A percentile compares a stretch with the other conserved stretches of the same genome.
Evolutionary conservation across 1,140 invertebrate species (phyloP).

Genomic region (Drosophila melanica): DNA sequence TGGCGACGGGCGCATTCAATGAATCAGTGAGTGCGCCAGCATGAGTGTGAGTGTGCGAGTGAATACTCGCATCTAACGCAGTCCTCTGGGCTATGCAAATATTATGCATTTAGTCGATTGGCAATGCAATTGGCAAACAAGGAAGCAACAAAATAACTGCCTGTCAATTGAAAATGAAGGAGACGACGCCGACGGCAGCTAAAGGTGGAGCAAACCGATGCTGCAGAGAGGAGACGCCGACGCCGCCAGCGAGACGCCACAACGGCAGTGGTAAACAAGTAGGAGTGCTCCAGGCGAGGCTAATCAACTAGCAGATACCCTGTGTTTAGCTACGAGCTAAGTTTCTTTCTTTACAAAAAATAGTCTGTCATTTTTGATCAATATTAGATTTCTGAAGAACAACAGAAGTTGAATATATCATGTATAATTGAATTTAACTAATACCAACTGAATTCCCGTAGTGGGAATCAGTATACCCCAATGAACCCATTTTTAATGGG

Average conservation of each 20-base stretch:
- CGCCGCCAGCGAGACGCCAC: conserved; percentile 32
- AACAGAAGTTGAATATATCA: too few relatives aligned
- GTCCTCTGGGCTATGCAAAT: conserved; percentile 58
- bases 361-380: too few relatives aligned
- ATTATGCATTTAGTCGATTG: conserved; percentile 53
- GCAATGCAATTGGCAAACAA: conserved; percentile 73
- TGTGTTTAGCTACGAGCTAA: background rate
- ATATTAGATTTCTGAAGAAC: too few relatives aligned
- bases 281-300: background rate
- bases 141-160: conserved; percentile 53
- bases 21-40: conserved; percentile 51
- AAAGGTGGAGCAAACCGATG: conserved; percentile 42
- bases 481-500: background rate
- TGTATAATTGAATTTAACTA: too few relatives aligned
- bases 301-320: background rate
- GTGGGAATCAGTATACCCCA: background rate
- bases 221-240: conserved; percentile 28
- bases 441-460: too few relatives aligned
- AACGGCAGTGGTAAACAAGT: background rate
- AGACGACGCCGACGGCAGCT: conserved; percentile 48
- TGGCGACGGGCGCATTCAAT: conserved; percentile 24
- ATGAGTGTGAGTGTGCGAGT: conserved; percentile 37
- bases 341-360: too few relatives aligned
- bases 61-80: conserved; percentile 25
- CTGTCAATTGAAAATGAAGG: conserved; percentile 68